Evolutionary conservation across 2,113 vertebrate genomes (phyloP).

Genomic region (Paedocypris sp.): DNA sequence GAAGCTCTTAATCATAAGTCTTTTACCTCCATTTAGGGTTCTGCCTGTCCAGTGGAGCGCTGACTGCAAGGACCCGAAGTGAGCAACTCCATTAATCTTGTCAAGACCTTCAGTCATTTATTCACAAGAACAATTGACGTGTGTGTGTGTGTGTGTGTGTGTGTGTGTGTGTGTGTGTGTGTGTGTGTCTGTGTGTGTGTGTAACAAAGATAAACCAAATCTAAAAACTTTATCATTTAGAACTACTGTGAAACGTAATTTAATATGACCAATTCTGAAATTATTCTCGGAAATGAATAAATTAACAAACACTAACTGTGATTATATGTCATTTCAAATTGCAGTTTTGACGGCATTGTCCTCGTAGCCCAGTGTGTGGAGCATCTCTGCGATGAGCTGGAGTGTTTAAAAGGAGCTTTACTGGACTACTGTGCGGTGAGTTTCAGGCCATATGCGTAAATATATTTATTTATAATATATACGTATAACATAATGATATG

Average conservation of each 20-base stretch:
- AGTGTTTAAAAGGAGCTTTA: conserved; percentile 52
- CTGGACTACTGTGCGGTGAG: conserved; percentile 60
- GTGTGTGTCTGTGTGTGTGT: too few species aligned
- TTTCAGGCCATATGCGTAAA: neutral
- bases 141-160: neutral
- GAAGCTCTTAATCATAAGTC: neutral
- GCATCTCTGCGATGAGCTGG: conserved; percentile 47
- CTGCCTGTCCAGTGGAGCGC: conserved; percentile 57
- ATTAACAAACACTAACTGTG: too few species aligned
- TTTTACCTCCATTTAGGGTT: conserved; percentile 40
- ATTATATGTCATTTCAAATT: neutral
- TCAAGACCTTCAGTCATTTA: neutral
- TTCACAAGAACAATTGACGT: neutral
- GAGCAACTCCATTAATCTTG: conserved; percentile 31
- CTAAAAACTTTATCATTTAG: too few species aligned
- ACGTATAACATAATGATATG: too few species aligned
- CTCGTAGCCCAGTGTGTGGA: conserved; percentile 54
- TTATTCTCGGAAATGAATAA: too few species aligned
- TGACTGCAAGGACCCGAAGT: conserved; percentile 59
- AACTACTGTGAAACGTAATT: too few species aligned
- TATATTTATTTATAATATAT: too few species aligned
- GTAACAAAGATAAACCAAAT: too few species aligned
- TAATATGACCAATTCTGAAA: too few species aligned
- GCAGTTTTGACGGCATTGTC: conserved; percentile 63
- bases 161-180: too few species aligned